Percentiles rank a stretch among this genome's conserved stretches.
Evolutionary conservation across 2,113 vertebrate species (phyloP).

Genomic region (Perognathus longimembris): DNA sequence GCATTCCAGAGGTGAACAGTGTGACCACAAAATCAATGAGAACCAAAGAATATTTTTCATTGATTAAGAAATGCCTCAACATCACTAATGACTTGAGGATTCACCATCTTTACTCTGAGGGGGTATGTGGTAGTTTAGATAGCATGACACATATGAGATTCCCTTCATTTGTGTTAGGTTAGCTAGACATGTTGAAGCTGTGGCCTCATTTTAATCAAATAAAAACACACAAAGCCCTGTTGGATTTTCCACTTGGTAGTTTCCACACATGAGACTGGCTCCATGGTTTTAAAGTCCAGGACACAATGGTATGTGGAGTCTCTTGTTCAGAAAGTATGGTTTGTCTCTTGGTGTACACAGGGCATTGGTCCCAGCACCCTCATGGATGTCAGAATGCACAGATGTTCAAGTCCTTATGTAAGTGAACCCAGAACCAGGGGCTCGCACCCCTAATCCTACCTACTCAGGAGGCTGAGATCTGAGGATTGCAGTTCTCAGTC

Average conservation of each 20-base stretch:
- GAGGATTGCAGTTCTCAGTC: too few relatives aligned
- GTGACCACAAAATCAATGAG: not conserved
- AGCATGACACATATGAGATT: not conserved
- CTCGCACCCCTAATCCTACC: too few relatives aligned
- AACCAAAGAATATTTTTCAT: not conserved
- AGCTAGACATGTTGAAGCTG: not conserved
- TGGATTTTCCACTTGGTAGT: not conserved
- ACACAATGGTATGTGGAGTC: not conserved
- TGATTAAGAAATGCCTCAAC: not conserved
- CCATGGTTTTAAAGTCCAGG: not conserved
- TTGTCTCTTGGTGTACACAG: not conserved
- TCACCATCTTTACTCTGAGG: not conserved
- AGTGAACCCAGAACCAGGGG: too few relatives aligned
- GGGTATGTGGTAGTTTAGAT: not conserved
- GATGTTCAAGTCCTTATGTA: not conserved
- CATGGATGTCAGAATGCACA: not conserved
- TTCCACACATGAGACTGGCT: not conserved
- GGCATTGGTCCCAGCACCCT: not conserved
- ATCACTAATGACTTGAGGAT: not conserved
- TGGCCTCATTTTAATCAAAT: slow-evolving; percentile 16
- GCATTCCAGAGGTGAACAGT: not conserved
- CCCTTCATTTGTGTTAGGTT: not conserved
- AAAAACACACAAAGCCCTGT: not conserved
- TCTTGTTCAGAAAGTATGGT: not conserved
- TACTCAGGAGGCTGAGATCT: too few relatives aligned